Percentiles rank a stretch among this genome's conserved stretches.
These are phyloP conservation scores for Holocentrus rufus DNA, from an alignment of 2,797 vertebrate species.

Conservation along the genomic window DNA sequence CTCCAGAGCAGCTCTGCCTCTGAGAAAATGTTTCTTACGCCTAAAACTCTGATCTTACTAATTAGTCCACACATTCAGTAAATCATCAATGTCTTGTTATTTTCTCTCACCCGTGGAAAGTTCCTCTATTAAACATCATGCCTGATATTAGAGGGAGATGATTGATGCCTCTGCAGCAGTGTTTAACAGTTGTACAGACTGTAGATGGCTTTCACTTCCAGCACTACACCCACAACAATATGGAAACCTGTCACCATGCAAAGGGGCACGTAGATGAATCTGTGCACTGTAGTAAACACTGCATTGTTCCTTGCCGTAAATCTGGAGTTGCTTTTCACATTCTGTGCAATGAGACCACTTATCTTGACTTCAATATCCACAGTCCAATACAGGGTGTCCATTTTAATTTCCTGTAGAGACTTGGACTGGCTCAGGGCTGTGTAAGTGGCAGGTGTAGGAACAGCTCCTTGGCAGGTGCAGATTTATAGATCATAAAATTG, in stretches of 20 bases:
- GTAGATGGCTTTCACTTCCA: slow-evolving; percentile 10
- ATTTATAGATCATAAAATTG: slow-evolving; percentile 42
- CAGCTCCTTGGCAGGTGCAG: slow-evolving; percentile 22
- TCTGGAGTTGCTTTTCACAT: slow-evolving; percentile 20
- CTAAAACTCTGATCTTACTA: background rate
- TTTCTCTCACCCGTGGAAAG: slow-evolving; percentile 8
- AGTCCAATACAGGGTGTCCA: slow-evolving; percentile 5
- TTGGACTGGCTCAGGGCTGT: background rate
- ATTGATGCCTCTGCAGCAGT: slow-evolving; percentile 14
- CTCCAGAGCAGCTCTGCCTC: background rate
- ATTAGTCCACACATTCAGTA: background rate
- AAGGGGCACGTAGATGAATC: background rate
- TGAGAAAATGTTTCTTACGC: slow-evolving; percentile 14
- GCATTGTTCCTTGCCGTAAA: slow-evolving; percentile 22
- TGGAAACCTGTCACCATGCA: slow-evolving; percentile 35
- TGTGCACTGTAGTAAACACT: slow-evolving; percentile 25
- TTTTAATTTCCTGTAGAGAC: slow-evolving; percentile 35
- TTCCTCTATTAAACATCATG: slow-evolving; percentile 1
- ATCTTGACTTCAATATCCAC: slow-evolving; percentile 8
- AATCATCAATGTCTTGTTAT: slow-evolving; percentile 13
- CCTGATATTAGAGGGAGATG: slow-evolving; percentile 7
- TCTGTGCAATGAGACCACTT: slow-evolving; percentile 35
- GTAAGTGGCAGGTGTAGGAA: slow-evolving; percentile 29
- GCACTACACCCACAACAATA: slow-evolving; percentile 13
- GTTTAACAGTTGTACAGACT: slow-evolving; percentile 3